These are phyloP conservation scores for Protaetia brevitarsis DNA, from an alignment of 1,140 invertebrate genomes.

Conservation along the genomic window DNA sequence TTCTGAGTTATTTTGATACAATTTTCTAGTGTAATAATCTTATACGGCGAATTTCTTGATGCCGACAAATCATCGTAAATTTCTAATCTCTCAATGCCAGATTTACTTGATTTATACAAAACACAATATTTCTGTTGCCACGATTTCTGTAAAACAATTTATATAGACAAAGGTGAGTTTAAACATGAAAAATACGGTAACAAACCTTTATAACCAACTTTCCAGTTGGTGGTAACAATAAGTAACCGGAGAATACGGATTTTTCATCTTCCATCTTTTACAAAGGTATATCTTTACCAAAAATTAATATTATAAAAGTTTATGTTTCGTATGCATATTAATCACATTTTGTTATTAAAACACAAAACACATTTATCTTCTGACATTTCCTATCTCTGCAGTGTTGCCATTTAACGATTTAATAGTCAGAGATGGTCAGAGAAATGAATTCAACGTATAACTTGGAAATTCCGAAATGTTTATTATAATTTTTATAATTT, in stretches of 20 bases:
- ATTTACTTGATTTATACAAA: constrained; percentile 75
- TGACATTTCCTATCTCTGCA: constrained; percentile 16
- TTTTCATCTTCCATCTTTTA: constrained; percentile 65
- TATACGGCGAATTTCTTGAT: constrained; percentile 60
- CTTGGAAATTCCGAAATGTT: too few species aligned
- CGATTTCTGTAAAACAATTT: constrained; percentile 60
- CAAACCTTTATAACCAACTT: constrained; percentile 57
- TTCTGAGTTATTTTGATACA: constrained; percentile 78
- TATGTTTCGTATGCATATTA: background rate
- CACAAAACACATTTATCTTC: constrained; percentile 14
- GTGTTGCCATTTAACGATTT: background rate
- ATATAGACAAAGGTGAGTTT: constrained; percentile 27
- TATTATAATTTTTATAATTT: background rate
- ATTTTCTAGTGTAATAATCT: constrained; percentile 78
- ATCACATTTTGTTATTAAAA: background rate
- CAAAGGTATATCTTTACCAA: background rate
- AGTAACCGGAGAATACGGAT: constrained; percentile 62
- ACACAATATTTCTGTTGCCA: constrained; percentile 76
- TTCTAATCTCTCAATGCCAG: constrained; percentile 78
- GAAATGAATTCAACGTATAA: too few species aligned
- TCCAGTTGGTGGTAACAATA: constrained; percentile 67
- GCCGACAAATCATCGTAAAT: constrained; percentile 77
- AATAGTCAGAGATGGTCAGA: background rate
- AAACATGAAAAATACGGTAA: constrained; percentile 8
- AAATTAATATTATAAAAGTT: background rate